phyloP scores from a whole-genome alignment of 92 coral and sea anemone genomes.

The Parazoanthus swiftii region DNA sequence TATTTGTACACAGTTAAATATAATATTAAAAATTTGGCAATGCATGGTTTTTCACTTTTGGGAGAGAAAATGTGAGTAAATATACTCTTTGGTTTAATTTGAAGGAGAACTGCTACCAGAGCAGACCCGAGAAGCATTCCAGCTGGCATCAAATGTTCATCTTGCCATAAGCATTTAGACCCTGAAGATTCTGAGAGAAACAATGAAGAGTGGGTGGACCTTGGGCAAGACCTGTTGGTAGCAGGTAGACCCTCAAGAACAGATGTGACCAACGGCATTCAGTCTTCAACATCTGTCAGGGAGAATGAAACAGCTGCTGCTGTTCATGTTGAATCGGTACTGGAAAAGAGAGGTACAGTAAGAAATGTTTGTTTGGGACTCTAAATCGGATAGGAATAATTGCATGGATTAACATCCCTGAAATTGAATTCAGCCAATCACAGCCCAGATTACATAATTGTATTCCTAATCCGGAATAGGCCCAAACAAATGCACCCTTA shows the following conservation, averaged over 20 bases:
- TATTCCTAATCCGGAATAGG: too few species aligned
- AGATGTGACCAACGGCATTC: constrained; percentile 36
- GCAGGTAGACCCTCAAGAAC: not conserved
- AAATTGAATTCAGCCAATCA: too few species aligned
- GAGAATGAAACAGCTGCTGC: constrained; percentile 3
- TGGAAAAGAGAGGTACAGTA: constrained; percentile 15
- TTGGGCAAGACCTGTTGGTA: constrained; percentile 19
- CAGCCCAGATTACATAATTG: too few species aligned
- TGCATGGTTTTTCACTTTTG: not conserved
- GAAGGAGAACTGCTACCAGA: constrained; percentile 69
- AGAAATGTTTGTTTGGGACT: not conserved
- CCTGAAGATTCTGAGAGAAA: constrained; percentile 39
- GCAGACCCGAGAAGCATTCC: constrained; percentile 51
- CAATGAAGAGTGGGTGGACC: constrained; percentile 74
- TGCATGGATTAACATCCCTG: too few species aligned
- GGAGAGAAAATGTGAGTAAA: not conserved
- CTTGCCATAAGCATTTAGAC: constrained; percentile 10
- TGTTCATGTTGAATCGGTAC: not conserved
- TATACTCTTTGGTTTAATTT: not conserved
- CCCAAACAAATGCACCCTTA: too few species aligned
- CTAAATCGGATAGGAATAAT: too few species aligned
- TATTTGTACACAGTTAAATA: not conserved
- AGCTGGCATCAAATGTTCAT: constrained; percentile 26
- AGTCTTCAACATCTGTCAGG: not conserved
- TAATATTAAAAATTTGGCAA: not conserved